A percentile compares a stretch with the other conserved stretches of the same genome.
Evolutionary conservation across 2,797 vertebrate species (phyloP).

Genomic region (Channa striata): DNA sequence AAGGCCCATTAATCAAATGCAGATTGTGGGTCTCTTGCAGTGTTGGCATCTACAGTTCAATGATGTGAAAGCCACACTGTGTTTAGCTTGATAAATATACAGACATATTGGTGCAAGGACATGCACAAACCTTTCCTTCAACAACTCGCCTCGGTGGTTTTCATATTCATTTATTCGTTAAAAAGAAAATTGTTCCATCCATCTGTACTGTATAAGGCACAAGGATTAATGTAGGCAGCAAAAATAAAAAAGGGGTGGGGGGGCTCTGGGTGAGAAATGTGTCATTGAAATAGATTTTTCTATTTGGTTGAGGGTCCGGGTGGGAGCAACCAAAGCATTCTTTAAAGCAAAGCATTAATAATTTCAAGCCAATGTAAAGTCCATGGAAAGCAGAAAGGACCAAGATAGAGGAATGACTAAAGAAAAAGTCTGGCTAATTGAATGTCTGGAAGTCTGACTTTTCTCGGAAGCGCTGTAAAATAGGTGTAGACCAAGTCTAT

Average conservation of each 20-base stretch:
- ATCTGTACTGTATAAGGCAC: constrained; percentile 49
- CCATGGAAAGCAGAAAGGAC: background rate
- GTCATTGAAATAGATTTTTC: constrained; percentile 52
- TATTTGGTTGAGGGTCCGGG: constrained; percentile 11
- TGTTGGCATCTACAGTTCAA: background rate
- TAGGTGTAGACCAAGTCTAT: constrained; percentile 5
- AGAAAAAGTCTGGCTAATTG: background rate
- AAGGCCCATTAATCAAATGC: background rate
- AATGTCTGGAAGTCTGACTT: background rate
- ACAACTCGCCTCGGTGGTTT: constrained; percentile 9
- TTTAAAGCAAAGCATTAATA: constrained; percentile 53
- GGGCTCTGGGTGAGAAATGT: constrained; percentile 26
- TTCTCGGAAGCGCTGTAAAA: constrained; percentile 1
- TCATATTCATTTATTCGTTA: constrained; percentile 8
- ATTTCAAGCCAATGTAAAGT: constrained; percentile 58
- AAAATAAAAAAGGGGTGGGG: too few species aligned
- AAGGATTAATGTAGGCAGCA: constrained; percentile 29
- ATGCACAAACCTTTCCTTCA: constrained; percentile 5
- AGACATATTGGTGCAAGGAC: constrained; percentile 3
- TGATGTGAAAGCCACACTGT: background rate
- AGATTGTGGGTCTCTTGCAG: background rate
- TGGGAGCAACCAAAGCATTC: constrained; percentile 43
- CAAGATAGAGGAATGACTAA: background rate
- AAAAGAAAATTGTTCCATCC: constrained; percentile 40
- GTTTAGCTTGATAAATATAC: background rate